Percentiles rank a stretch among this genome's conserved stretches.
Conservation (phyloP, 2,888 invertebrate species). For the Allacma fusca region DNA sequence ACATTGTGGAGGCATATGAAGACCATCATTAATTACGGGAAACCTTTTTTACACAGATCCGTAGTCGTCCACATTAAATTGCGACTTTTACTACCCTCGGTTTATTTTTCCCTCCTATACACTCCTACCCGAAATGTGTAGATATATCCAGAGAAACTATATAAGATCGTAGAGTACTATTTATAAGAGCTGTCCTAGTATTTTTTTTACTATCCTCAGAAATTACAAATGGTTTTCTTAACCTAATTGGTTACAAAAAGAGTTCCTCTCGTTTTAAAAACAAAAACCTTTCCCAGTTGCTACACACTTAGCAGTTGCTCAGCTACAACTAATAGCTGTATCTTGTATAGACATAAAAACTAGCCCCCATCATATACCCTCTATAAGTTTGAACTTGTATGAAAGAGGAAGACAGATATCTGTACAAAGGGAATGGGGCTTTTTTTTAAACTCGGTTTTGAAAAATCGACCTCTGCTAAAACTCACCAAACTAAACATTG, state of each 20-base stretch:
- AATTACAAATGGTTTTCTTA: not conserved
- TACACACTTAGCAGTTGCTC: not conserved
- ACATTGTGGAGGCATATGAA: constrained; percentile 17
- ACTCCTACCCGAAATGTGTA: not conserved
- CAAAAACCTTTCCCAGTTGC: not conserved
- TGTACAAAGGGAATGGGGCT: not conserved
- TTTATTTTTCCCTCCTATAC: not conserved
- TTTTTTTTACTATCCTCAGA: not conserved
- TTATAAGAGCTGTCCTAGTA: not conserved
- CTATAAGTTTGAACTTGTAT: too few species aligned
- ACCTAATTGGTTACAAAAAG: not conserved
- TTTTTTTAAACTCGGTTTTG: not conserved
- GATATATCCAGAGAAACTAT: too few species aligned
- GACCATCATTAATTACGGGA: constrained; percentile 31
- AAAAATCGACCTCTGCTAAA: not conserved
- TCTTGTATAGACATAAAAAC: not conserved
- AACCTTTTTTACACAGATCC: constrained; percentile 11
- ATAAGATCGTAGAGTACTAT: too few species aligned
- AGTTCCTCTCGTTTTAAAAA: not conserved
- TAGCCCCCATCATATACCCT: too few species aligned
- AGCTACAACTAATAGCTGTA: not conserved
- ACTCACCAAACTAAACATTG: not conserved
- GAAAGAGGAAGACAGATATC: too few species aligned
- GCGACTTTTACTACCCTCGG: not conserved
- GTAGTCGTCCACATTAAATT: not conserved